phyloP scores from a whole-genome alignment of 2,113 vertebrate genomes.

The Barbus barbus region DNA sequence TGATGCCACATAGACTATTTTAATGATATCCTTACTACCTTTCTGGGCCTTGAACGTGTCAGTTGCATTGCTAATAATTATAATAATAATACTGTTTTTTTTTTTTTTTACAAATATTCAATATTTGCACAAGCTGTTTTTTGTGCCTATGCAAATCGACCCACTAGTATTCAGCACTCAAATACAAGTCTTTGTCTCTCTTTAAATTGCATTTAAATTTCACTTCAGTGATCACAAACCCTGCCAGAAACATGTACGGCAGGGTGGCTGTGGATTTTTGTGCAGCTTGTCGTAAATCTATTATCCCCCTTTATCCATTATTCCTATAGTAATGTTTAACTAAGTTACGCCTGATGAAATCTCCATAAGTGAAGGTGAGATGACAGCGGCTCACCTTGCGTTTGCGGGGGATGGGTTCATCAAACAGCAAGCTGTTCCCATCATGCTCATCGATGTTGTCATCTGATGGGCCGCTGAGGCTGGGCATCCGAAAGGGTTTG shows the following conservation, averaged over 20 bases:
- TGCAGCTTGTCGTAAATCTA: neutral
- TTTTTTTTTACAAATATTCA: neutral
- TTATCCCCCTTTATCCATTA: slow-evolving; percentile 2
- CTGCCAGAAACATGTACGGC: neutral
- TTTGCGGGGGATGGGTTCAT: slow-evolving; percentile 97
- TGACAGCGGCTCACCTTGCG: slow-evolving; percentile 83
- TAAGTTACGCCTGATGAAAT: slow-evolving; percentile 5
- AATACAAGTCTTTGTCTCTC: neutral
- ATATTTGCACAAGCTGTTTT: neutral
- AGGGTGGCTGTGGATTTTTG: neutral
- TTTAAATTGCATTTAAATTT: slow-evolving; percentile 14
- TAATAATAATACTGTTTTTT: neutral
- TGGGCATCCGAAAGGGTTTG: slow-evolving; percentile 86
- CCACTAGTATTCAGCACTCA: neutral
- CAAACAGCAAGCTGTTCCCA: slow-evolving; percentile 90
- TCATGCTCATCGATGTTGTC: slow-evolving; percentile 83
- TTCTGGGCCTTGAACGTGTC: too few species aligned
- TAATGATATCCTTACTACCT: too few species aligned
- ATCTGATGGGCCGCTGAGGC: slow-evolving; percentile 78
- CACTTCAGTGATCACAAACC: slow-evolving; percentile 17
- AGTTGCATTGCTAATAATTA: too few species aligned
- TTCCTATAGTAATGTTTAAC: neutral
- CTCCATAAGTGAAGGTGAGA: slow-evolving; percentile 24
- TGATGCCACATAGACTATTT: too few species aligned
- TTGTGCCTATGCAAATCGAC: neutral